Evolutionary conservation across 2,113 vertebrate genomes (phyloP), one percentile per base, ranked within the genome.

Genomic region (Cololabis saira): DNA sequence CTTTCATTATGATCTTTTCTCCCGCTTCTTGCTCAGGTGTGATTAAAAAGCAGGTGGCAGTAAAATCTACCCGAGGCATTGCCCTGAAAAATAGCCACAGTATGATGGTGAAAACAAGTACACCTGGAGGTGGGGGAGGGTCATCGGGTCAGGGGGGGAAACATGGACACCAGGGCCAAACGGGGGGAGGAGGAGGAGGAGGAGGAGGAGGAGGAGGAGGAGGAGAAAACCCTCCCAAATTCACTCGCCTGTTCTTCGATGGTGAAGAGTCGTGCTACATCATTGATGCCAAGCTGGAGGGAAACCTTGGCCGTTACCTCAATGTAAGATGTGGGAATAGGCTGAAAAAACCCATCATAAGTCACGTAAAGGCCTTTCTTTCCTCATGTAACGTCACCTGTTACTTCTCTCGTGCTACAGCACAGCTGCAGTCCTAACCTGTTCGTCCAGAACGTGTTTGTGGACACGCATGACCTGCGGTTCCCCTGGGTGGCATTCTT

Each of bases 401-500:
- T 51, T 3, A 49, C 3, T 27, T 17, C 7, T 89, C 43, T 74
- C 56, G 43, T 8, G 13, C 77, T 83, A 79, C 92, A 97, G 96
- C 96, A 98, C 61, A 98, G 96, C 90, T 98, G 96, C 87, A 97
- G 95, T 79, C 97, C 97, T 0, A 99, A 99, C 91, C 95, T 99
- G 57, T 99, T 99, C 7, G 97, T 99, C 80, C 97, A 99, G 92
- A 99, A 99, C 1, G 97, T 99, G 27, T 99, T 99, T 1, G 98
- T 99, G 90, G 98, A 99, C 81, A 99, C 97, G 0, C 98, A 99
- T 0, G 98, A 99, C 71, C 93, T 99, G 42, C 94, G 98, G 55
- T 98, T 99, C 84, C 97, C 98, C 1, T 99, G 98, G 98, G 98
- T 99, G 27, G 98, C 98, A 3, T 99, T 99, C 92, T 99, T 99